Conservation (phyloP, 1,140 invertebrate genomes). For the Aphaenogaster rudis region DNA sequence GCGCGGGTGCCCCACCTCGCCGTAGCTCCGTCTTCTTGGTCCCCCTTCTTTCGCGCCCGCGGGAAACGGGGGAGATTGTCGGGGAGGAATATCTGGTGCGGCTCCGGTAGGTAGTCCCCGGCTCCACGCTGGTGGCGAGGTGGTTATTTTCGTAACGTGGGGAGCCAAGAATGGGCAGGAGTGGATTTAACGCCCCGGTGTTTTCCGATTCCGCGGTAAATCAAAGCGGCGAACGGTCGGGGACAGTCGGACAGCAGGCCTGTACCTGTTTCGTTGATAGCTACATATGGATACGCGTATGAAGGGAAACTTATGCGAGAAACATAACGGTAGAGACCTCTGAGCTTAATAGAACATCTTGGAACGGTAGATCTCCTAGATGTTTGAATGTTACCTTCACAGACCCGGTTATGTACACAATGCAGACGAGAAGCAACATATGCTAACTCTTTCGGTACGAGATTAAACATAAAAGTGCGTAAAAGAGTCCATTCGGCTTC, state of each 20-base stretch:
- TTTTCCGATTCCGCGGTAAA: conserved; percentile 74
- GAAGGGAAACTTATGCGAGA: not conserved
- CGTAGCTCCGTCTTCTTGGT: conserved; percentile 66
- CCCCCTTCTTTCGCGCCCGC: conserved; percentile 52
- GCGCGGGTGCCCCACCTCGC: conserved; percentile 48
- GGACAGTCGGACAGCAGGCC: conserved; percentile 9
- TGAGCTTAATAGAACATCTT: not conserved
- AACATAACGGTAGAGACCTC: not conserved
- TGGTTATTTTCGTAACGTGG: conserved; percentile 86
- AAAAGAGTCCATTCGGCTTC: not conserved
- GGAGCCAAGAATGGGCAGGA: conserved; percentile 87
- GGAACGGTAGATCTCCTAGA: not conserved
- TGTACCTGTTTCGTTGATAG: conserved; percentile 30
- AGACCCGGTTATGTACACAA: conserved; percentile 30
- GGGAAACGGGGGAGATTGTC: conserved; percentile 64
- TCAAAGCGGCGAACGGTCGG: conserved; percentile 16
- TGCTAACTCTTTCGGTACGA: not conserved
- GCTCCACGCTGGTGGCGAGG: conserved; percentile 73
- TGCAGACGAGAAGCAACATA: conserved; percentile 32
- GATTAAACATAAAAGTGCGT: conserved; percentile 12
- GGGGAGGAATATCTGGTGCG: conserved; percentile 49
- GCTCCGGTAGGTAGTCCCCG: conserved; percentile 45
- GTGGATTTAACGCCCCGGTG: conserved; percentile 72
- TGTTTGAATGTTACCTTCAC: conserved; percentile 9
- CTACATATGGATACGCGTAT: not conserved